Percentiles rank a stretch among this genome's conserved stretches.
Conservation (phyloP, 2,113 vertebrate genomes). For the Tychaedon coryphoeus region DNA sequence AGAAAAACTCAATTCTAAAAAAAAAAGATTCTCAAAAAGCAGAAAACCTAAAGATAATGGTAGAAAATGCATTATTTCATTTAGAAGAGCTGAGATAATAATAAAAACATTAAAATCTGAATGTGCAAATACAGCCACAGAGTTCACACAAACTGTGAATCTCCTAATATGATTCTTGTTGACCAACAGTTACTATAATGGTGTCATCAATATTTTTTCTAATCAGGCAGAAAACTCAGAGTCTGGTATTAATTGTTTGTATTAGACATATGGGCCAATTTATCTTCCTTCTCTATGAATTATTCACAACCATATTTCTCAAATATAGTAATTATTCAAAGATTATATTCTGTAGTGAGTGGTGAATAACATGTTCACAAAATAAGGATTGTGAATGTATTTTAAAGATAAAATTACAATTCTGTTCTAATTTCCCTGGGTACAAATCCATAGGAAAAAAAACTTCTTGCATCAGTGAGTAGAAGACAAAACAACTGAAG, state of each 20-base stretch:
- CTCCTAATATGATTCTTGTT: neutral
- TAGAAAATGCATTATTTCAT: neutral
- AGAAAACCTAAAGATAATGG: neutral
- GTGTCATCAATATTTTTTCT: neutral
- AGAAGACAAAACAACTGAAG: neutral
- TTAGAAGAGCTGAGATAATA: neutral
- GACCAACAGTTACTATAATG: neutral
- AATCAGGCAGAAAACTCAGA: neutral
- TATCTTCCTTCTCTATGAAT: neutral
- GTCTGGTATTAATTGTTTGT: neutral
- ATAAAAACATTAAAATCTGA: neutral
- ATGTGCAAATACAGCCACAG: neutral
- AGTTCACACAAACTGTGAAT: neutral
- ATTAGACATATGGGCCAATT: neutral
- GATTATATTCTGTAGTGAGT: neutral
- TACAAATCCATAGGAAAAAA: neutral
- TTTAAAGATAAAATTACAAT: neutral
- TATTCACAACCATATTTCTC: neutral
- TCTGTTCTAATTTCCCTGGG: neutral
- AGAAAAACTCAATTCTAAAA: neutral
- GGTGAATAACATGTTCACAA: neutral
- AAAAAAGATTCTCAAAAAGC: neutral
- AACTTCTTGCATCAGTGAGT: neutral
- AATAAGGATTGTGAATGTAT: neutral
- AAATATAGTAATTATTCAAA: neutral